A percentile compares a stretch with the other conserved stretches of the same genome.
These are phyloP conservation scores for Biston stratarius DNA, from an alignment of 2,888 invertebrate species.

Conservation along the genomic window DNA sequence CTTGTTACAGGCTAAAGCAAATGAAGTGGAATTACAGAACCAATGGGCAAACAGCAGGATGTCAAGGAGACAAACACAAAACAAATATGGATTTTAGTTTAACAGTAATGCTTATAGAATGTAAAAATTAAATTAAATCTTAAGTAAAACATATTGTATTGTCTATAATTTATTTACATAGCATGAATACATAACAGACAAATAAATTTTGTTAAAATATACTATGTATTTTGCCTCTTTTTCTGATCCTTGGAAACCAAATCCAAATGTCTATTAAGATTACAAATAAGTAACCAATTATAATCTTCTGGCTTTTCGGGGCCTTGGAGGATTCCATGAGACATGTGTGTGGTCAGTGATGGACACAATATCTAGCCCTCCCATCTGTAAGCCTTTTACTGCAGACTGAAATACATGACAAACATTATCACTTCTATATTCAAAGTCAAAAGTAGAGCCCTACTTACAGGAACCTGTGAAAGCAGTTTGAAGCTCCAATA, in stretches of 20 bases:
- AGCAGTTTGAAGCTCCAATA: too few species aligned
- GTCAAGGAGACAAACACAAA: constrained; percentile 95
- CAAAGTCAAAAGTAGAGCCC: too few species aligned
- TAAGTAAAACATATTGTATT: constrained; percentile 9
- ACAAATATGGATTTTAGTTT: constrained; percentile 96
- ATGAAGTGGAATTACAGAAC: constrained; percentile 96
- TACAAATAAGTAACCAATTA: constrained; percentile 72
- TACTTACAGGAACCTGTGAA: too few species aligned
- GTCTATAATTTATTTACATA: constrained; percentile 31
- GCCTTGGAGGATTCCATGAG: constrained; percentile 93
- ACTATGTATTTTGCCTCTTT: too few species aligned
- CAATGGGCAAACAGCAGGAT: constrained; percentile 96
- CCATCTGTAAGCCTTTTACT: constrained; percentile 97
- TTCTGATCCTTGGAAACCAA: too few species aligned
- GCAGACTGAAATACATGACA: constrained; percentile 89
- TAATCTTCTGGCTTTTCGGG: constrained; percentile 94
- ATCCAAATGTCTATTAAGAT: neutral
- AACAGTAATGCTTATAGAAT: constrained; percentile 5
- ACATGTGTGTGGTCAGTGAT: constrained; percentile 96
- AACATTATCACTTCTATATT: neutral
- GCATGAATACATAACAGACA: neutral
- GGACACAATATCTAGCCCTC: constrained; percentile 95
- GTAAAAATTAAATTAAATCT: constrained; percentile 21
- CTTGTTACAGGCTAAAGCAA: constrained; percentile 94
- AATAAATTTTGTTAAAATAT: too few species aligned